These are phyloP conservation scores for Propsilocerus akamusi DNA, from an alignment of 1,140 invertebrate species.

Conservation along the genomic window DNA sequence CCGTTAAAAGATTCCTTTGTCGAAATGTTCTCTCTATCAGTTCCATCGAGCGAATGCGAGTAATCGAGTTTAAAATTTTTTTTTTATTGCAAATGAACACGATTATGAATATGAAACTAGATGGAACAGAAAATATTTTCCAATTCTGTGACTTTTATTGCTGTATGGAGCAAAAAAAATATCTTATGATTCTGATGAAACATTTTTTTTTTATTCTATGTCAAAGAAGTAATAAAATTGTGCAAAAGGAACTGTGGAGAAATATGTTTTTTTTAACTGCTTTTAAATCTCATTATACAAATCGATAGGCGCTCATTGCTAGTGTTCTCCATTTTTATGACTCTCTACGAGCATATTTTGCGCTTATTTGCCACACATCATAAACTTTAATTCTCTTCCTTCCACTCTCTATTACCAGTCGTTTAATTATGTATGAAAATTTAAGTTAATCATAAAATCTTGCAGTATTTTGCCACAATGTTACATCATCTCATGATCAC, in stretches of 20 bases:
- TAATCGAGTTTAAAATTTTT: background rate
- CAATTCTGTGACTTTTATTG: slow-evolving; percentile 2
- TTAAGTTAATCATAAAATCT: too few relatives aligned
- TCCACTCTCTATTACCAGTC: background rate
- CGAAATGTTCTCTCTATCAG: too few relatives aligned
- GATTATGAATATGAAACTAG: background rate
- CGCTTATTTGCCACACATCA: slow-evolving; percentile 1
- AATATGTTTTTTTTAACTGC: slow-evolving; percentile 1
- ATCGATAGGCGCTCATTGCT: background rate
- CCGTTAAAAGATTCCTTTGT: too few relatives aligned
- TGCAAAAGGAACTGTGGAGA: too few relatives aligned
- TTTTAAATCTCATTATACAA: slow-evolving; percentile 3
- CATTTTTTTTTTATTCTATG: too few relatives aligned
- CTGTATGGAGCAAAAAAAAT: background rate
- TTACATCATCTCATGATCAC: background rate
- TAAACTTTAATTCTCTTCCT: background rate
- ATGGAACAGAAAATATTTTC: background rate
- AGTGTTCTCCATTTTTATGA: background rate
- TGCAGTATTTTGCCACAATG: background rate
- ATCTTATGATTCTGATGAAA: too few relatives aligned
- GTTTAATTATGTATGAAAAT: background rate
- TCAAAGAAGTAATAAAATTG: too few relatives aligned
- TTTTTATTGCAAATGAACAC: slow-evolving; percentile 1
- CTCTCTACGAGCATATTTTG: too few relatives aligned
- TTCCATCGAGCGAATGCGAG: too few relatives aligned